Evolutionary conservation across 2,797 vertebrate genomes (phyloP).

Genomic region (Melanotaenia pygmaea): DNA sequence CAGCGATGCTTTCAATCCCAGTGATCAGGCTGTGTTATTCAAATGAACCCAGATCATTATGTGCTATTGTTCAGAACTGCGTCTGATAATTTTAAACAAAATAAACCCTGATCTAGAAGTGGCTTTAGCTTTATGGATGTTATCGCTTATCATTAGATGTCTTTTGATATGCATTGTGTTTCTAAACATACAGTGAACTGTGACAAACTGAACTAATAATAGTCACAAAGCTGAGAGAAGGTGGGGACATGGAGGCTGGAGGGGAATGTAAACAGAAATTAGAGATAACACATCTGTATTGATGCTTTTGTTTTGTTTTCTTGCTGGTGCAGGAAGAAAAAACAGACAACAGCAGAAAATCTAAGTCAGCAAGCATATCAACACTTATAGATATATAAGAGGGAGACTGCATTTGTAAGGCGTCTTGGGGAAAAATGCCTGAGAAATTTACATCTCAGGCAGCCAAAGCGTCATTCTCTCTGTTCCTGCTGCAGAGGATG

Average conservation of each 20-base stretch:
- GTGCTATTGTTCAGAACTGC: constrained; percentile 1
- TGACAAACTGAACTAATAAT: constrained; percentile 7
- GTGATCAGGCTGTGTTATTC: constrained; percentile 25
- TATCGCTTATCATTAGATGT: background rate
- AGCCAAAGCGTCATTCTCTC: constrained; percentile 75
- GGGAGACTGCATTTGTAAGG: constrained; percentile 38
- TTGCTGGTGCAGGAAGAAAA: constrained; percentile 52
- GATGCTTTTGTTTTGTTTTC: constrained; percentile 30
- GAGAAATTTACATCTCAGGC: constrained; percentile 78
- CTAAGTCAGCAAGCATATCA: constrained; percentile 74
- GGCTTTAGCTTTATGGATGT: constrained; percentile 6
- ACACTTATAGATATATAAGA: constrained; percentile 60
- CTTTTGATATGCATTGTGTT: background rate
- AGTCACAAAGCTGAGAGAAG: constrained; percentile 10
- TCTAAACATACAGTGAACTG: constrained; percentile 1
- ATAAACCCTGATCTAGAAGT: background rate
- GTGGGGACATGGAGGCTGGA: background rate
- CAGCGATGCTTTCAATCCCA: constrained; percentile 21
- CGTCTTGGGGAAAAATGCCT: constrained; percentile 76
- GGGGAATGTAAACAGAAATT: constrained; percentile 40
- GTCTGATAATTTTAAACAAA: constrained; percentile 18
- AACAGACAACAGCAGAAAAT: constrained; percentile 63
- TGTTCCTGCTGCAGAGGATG: constrained; percentile 78
- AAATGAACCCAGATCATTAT: constrained; percentile 5
- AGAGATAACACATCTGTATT: constrained; percentile 58